A percentile compares a stretch with the other conserved stretches of the same genome.
Evolutionary conservation across 92 coral and sea anemone genomes (phyloP).

Genomic region (Virgularia gustaviana): DNA sequence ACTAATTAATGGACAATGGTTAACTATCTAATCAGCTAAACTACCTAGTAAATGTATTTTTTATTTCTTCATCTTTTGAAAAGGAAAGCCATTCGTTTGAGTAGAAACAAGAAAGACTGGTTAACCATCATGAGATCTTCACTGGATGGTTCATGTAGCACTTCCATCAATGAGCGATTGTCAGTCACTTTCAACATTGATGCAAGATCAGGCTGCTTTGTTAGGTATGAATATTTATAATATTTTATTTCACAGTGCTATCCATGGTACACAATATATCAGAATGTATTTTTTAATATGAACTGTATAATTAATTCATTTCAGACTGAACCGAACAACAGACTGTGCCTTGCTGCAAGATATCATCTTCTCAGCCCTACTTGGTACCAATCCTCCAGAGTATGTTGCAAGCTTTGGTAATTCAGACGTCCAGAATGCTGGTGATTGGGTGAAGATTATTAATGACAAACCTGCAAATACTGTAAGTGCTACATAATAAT

Average conservation of each 20-base stretch:
- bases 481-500: conserved; percentile 43
- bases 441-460: conserved; percentile 89
- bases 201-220: conserved; percentile 86
- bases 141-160: conserved; percentile 65
- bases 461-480: conserved; percentile 70
- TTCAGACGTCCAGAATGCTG: conserved; percentile 89
- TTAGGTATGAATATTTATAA: conserved; percentile 70
- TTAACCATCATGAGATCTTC: conserved; percentile 72
- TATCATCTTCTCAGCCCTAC: conserved; percentile 57
- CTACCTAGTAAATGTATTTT: neutral
- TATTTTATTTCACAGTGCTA: conserved; percentile 29
- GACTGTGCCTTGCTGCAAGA: conserved; percentile 73
- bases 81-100: conserved; percentile 79
- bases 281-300: conserved; percentile 34
- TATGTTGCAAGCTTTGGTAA: conserved; percentile 91
- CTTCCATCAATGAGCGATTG: conserved; percentile 55
- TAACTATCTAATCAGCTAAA: too few species aligned
- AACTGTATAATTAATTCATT: conserved; percentile 16
- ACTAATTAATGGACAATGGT: too few species aligned
- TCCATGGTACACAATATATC: conserved; percentile 44
- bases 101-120: conserved; percentile 73
- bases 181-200: conserved; percentile 79
- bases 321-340: conserved; percentile 49
- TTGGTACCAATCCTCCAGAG: conserved; percentile 68
- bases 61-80: neutral